Evolutionary conservation across 1,140 invertebrate species (phyloP), one percentile per base, ranked within the genome.

Genomic region (Nasonia vitripennis): DNA sequence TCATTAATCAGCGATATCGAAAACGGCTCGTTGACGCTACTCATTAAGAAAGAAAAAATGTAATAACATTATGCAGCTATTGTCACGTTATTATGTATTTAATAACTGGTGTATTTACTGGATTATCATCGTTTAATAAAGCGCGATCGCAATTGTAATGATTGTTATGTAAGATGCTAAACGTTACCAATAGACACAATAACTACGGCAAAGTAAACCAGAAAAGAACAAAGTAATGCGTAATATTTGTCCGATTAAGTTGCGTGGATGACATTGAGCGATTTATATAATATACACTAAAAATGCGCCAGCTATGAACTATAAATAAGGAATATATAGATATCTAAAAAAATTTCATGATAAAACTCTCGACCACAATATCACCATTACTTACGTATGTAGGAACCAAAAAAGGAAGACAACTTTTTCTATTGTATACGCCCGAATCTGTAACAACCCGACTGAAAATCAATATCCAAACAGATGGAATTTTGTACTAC

Each of bases 21-120:
- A 84, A 84, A 9, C 45, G 48, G 17, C 41, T 37, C 48, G 41
- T 34, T 41, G 23, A 75, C 73, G 34, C 2, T 77, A 81, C 34
- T 51, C 17, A n/a, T 67, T 73, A 71, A 67, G 17, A 73, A 78
- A 71, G 78, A 78, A 71, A 34, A 23, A 74, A 67, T 20, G 2
- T 81, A 81, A 68, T 81, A 81, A 67, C 68, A 74, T 74, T 85
- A 23, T 71, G 84, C 84, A 81, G 73, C 41, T 77, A 62, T 62
- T 62, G 51, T 81, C 62, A 51, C 17, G 51, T 70, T 73, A 82
- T 81, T 34, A 85, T 37, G 71, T 78, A 86, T 62, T 77, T 82
- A 86, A 45, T 82, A 81, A 86, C 14, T 71, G 84, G 84, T 86
- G 78, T 86, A 82, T 78, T 81, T 86, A 86, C 74, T 81, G 79